Evolutionary conservation across 2,888 invertebrate species (phyloP), one percentile per base, ranked within the genome.

Genomic region (Chrysomela aeneicollis): DNA sequence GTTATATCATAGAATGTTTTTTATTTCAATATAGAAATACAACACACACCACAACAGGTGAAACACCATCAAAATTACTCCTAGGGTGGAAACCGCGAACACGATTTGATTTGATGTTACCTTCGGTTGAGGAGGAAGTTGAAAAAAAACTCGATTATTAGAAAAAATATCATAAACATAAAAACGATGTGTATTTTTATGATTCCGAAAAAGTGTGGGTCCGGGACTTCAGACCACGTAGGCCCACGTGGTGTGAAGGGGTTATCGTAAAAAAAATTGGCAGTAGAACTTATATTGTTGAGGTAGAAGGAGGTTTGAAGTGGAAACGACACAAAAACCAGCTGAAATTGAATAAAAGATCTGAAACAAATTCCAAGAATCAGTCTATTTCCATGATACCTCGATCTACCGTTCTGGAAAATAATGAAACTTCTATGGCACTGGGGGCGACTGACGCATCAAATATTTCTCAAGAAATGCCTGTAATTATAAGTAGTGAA

Each of bases 271-370:
- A 51, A 26, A 22, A 3, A 51, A 10, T 51, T 51, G 22, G 51
- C n/a, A 51, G 51, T 51, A 51, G 51, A 51, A 51, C 51, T 51
- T 51, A 51, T 51, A 51, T 51, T 51, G 51, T 26, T n/a, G 26
- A 51, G 8, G 51, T 51, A 22, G 51, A 51, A 15, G 51, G 21
- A 51, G 51, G 51, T 51, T 22, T 51, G 51, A 51, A 51, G 3
- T 51, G 22, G 22, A 51, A 51, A 26, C 18, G 51, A 26, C 51
- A 51, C 12, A 49, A 49, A 49, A 18, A 49, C 4, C 49, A 49
- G 19, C 49, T 49, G 0, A 49, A 49, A 18, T 2, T 12, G 6
- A 51, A 51, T 12, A 26, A 51, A 22, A 22, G 10, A 3, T 8
- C 1, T 22, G 51, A 21, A 51, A 51, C 2, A 10, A n/a, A 22